Conservation (phyloP, 2,113 vertebrate species). For the Gavialis gangeticus region DNA sequence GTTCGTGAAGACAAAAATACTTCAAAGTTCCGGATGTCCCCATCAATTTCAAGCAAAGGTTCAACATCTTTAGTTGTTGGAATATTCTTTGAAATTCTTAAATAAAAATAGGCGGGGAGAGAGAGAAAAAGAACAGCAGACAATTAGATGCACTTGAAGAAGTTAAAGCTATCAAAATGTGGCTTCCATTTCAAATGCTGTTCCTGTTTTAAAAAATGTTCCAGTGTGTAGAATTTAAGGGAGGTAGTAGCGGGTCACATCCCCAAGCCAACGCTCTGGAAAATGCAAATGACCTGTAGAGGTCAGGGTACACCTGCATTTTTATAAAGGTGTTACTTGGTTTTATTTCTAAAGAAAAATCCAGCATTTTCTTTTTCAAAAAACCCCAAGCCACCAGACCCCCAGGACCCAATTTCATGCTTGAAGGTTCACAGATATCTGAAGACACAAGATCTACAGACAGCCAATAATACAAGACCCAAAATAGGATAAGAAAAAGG, state of each 20-base stretch:
- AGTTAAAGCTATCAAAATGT: background rate
- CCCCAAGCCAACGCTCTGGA: background rate
- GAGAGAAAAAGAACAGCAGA: background rate
- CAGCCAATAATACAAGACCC: background rate
- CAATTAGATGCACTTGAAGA: background rate
- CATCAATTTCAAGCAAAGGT: slow-evolving; percentile 96
- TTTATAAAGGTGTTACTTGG: background rate
- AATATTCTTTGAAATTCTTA: slow-evolving; percentile 96
- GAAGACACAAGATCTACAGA: background rate
- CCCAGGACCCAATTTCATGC: background rate
- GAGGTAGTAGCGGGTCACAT: background rate
- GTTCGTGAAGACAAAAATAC: slow-evolving; percentile 96
- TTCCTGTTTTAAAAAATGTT: background rate
- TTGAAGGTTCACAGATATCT: background rate
- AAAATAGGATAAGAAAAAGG: background rate
- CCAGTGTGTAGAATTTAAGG: too few relatives aligned
- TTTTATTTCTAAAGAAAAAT: background rate
- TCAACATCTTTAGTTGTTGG: slow-evolving; percentile 98
- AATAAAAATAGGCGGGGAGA: background rate
- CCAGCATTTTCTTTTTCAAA: background rate
- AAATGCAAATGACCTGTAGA: background rate
- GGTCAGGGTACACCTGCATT: background rate
- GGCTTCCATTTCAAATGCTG: background rate
- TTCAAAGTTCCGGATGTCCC: slow-evolving; percentile 95
- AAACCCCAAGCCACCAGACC: background rate